Conservation (phyloP, 2,797 vertebrate genomes). For the Distichodus sexfasciatus region DNA sequence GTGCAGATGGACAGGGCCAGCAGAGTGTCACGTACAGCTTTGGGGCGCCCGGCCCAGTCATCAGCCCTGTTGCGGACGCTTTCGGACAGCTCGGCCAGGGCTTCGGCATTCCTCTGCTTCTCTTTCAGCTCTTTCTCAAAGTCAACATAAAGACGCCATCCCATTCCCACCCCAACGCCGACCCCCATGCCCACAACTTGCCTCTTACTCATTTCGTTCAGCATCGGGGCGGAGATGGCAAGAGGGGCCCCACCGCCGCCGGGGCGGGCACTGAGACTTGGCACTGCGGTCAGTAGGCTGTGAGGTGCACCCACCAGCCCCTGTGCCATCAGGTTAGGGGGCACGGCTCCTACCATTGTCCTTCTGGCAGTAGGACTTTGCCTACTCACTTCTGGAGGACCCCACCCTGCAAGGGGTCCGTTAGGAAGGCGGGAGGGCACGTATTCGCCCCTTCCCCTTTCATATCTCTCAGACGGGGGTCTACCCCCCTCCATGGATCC, state of each 20-base stretch:
- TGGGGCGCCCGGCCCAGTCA: conserved; percentile 81
- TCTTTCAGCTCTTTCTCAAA: conserved; percentile 81
- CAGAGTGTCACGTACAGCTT: conserved; percentile 79
- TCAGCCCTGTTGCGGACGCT: conserved; percentile 80
- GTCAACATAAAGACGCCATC: too few species aligned
- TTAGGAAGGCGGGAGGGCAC: conserved; percentile 78
- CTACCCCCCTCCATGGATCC: conserved; percentile 63
- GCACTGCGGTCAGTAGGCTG: conserved; percentile 76
- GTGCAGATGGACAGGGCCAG: conserved; percentile 76
- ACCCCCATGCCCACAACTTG: conserved; percentile 63
- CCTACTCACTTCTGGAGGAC: conserved; percentile 70
- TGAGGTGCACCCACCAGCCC: conserved; percentile 71
- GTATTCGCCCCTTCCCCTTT: conserved; percentile 69
- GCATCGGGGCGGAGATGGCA: conserved; percentile 75
- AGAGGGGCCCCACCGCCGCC: conserved; percentile 66
- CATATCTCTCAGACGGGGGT: conserved; percentile 65
- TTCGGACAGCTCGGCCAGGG: conserved; percentile 79
- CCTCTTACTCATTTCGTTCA: conserved; percentile 77
- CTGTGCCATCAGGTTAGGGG: conserved; percentile 75
- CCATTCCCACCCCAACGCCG: conserved; percentile 67
- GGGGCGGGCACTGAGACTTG: conserved; percentile 71
- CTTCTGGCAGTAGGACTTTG: conserved; percentile 77
- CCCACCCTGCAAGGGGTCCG: conserved; percentile 77
- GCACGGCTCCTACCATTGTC: conserved; percentile 78
- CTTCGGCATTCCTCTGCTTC: conserved; percentile 76